Evolutionary conservation across 2,797 vertebrate species (phyloP).

Genomic region (Arrhamphus sclerolepis): DNA sequence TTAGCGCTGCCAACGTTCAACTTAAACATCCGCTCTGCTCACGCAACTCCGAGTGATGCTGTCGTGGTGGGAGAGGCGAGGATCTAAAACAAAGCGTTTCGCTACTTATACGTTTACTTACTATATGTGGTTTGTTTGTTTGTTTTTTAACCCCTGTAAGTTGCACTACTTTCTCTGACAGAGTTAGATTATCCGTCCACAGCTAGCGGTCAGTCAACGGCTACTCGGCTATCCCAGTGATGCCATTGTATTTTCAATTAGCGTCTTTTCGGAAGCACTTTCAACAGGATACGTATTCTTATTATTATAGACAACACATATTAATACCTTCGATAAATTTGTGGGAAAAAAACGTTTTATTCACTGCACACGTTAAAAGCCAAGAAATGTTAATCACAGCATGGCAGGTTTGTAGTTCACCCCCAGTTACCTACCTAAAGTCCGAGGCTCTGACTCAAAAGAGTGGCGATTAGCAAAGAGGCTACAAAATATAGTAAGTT

Average conservation of each 20-base stretch:
- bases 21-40: conserved; percentile 63
- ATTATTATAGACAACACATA: conserved; percentile 10
- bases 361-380: conserved; percentile 18
- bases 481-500: conserved; percentile 53
- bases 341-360: conserved; percentile 33
- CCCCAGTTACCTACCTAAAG: conserved; percentile 83
- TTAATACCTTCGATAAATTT: conserved; percentile 26
- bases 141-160: not conserved
- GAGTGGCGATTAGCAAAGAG: conserved; percentile 73
- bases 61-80: conserved; percentile 48
- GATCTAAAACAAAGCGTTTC: conserved; percentile 40
- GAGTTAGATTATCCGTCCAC: conserved; percentile 54
- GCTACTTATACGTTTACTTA: conserved; percentile 20
- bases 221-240: conserved; percentile 43
- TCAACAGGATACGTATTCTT: conserved; percentile 7
- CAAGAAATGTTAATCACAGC: conserved; percentile 48
- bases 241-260: conserved; percentile 50
- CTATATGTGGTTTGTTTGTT: not conserved
- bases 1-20: conserved; percentile 41
- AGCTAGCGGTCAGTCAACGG: conserved; percentile 53
- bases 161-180: conserved; percentile 33
- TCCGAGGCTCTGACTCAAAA: conserved; percentile 82
- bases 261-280: conserved; percentile 10
- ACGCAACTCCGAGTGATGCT: conserved; percentile 55
- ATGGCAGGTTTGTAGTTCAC: conserved; percentile 55